These are phyloP conservation scores for Lagorchestes hirsutus DNA, from an alignment of 2,797 vertebrate genomes.

Conservation along the genomic window DNA sequence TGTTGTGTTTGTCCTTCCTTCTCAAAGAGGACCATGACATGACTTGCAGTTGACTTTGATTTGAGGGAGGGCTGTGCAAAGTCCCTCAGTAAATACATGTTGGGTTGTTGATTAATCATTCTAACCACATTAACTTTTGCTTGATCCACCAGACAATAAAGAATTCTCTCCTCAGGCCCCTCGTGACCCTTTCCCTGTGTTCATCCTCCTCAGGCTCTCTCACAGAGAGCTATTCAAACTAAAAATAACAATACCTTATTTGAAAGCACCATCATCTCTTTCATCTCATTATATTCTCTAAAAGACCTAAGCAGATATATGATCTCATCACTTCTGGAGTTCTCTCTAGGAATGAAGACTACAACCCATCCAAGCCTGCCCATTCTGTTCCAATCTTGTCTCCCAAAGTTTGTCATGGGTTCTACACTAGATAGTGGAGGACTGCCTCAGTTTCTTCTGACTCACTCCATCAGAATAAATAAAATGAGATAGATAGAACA, in stretches of 20 bases:
- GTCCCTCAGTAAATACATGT: not conserved
- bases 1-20: not conserved
- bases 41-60: too few species aligned
- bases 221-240: not conserved
- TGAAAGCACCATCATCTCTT: not conserved
- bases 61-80: too few species aligned
- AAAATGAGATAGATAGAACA: not conserved
- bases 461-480: not conserved
- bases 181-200: not conserved
- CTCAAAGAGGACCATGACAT: too few species aligned
- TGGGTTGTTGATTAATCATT: not conserved
- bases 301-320: not conserved
- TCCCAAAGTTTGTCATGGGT: not conserved
- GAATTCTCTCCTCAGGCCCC: not conserved
- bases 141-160: not conserved
- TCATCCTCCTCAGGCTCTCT: not conserved
- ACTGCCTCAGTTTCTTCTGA: not conserved
- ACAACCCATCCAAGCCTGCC: not conserved
- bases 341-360: not conserved
- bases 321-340: not conserved
- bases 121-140: not conserved
- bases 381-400: not conserved
- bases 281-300: not conserved
- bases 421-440: not conserved
- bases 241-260: not conserved